These are phyloP conservation scores for Chirona hameri DNA, from an alignment of 2,888 invertebrate genomes.

Conservation along the genomic window DNA sequence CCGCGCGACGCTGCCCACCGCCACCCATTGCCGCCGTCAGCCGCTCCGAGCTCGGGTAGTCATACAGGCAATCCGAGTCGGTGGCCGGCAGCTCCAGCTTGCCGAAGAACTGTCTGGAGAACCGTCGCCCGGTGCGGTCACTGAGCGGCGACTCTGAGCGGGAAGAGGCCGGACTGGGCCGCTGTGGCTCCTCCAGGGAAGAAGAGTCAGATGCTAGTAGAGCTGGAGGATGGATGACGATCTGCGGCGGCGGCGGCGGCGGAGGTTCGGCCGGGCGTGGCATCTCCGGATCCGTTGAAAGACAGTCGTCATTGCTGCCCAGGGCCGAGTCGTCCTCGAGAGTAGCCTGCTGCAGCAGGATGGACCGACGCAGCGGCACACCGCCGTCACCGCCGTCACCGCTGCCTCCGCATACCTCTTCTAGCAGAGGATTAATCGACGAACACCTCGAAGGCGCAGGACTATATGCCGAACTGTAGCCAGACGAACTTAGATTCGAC, in stretches of 20 bases:
- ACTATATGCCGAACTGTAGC: slow-evolving; percentile 80
- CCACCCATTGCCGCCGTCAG: slow-evolving; percentile 30
- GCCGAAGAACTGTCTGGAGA: slow-evolving; percentile 39
- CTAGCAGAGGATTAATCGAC: slow-evolving; percentile 66
- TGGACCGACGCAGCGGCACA: background rate
- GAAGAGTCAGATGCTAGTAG: slow-evolving; percentile 38
- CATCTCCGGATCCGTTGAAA: background rate
- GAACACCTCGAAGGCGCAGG: slow-evolving; percentile 77
- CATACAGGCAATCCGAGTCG: slow-evolving; percentile 74
- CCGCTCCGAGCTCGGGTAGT: slow-evolving; percentile 69
- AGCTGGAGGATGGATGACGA: slow-evolving; percentile 35
- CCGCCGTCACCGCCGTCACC: background rate
- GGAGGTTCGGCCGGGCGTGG: slow-evolving; percentile 32
- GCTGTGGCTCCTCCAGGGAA: slow-evolving; percentile 38
- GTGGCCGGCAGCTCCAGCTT: slow-evolving; percentile 61
- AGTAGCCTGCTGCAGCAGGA: slow-evolving; percentile 8
- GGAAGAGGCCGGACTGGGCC: slow-evolving; percentile 37
- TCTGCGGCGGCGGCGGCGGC: slow-evolving; percentile 37
- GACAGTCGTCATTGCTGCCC: slow-evolving; percentile 29
- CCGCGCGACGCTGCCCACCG: slow-evolving; percentile 30
- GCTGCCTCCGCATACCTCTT: background rate
- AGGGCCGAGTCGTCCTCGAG: slow-evolving; percentile 34
- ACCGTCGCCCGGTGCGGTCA: slow-evolving; percentile 36
- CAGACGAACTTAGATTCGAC: slow-evolving; percentile 77
- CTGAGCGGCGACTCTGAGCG: slow-evolving; percentile 40